A percentile compares a stretch with the other conserved stretches of the same genome.
Evolutionary conservation across 2,797 vertebrate species (phyloP).

Genomic region (Diceros bicornis): DNA sequence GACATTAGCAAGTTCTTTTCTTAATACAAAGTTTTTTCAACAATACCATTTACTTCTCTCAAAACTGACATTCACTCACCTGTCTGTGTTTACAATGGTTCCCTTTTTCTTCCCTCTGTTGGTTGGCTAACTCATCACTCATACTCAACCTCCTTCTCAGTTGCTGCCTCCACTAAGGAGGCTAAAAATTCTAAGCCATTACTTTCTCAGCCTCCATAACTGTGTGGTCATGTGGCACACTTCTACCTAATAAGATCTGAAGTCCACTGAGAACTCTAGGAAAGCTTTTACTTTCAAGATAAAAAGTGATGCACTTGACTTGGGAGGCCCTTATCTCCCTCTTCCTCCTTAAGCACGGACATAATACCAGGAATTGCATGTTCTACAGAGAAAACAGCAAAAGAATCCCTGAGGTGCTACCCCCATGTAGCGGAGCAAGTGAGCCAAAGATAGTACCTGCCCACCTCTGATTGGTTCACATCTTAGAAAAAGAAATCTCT

Average conservation of each 20-base stretch:
- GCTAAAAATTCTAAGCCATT: neutral
- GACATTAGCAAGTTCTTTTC: neutral
- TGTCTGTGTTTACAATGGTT: neutral
- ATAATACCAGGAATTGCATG: neutral
- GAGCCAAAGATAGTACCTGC: neutral
- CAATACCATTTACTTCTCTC: neutral
- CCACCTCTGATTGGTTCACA: neutral
- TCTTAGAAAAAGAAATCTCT: neutral
- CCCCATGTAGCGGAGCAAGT: neutral
- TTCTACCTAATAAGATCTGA: neutral
- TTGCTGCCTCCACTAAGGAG: neutral
- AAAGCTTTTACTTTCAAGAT: conserved; percentile 4
- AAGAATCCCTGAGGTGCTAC: neutral
- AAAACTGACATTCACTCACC: neutral
- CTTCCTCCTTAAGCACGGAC: neutral
- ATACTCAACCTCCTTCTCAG: neutral
- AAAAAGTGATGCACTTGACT: neutral
- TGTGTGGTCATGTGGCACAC: neutral
- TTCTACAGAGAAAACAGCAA: neutral
- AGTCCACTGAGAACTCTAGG: neutral
- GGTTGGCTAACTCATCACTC: neutral
- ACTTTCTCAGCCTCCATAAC: neutral
- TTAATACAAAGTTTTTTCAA: neutral
- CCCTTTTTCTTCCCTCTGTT: neutral
- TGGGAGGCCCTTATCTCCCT: neutral